Evolutionary conservation across 2,113 vertebrate genomes (phyloP), one percentile per base, ranked within the genome.

Genomic region (Nothoprocta pentlandii): DNA sequence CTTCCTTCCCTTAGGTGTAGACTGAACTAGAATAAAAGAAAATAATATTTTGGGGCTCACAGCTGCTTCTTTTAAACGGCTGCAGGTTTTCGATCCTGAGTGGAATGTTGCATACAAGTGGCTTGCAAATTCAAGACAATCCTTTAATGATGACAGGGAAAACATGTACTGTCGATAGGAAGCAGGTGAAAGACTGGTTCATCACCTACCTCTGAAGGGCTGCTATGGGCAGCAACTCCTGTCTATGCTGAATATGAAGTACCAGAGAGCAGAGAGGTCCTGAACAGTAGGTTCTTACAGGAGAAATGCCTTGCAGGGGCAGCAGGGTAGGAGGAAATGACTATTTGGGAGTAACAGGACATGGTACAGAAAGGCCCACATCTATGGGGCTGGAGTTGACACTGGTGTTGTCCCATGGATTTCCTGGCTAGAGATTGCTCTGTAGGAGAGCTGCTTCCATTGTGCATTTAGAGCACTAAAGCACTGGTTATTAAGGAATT

Each of bases 71-170:
- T 80, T 16, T 26, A 53, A 23, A 47, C 36, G 36, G 51, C 28
- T 93, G 39, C 26, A 63, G 63, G 28, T 41, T 67, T 88, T 25
- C 59, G 54, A 26, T 77, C 39, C 47, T 0, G 3, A 56, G 53
- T 49, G 53, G 15, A 54, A 69, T 10, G 14, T 34, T 0, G 0
- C 1, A 1, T 39, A 11, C 22, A 58, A 71, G 73, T 49, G 68
- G 34, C 46, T 88, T 47, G 56, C 78, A 77, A 84, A n/a, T 0
- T 0, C 13, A 47, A 71, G 80, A 61, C n/a, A 71, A 34, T 26
- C 10, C 54, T 76, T 64, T 49, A 69, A 41, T 7, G 26, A 46
- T 34, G 73, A 56, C 21, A 42, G 53, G 34, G 47, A 64, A 85
- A 86, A 32, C 13, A 75, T 73, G 39, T 17, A 51, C n/a, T 56